These are phyloP conservation scores for Acrocephalus scirpaceus DNA, from an alignment of 2,797 vertebrate genomes.

Conservation along the genomic window DNA sequence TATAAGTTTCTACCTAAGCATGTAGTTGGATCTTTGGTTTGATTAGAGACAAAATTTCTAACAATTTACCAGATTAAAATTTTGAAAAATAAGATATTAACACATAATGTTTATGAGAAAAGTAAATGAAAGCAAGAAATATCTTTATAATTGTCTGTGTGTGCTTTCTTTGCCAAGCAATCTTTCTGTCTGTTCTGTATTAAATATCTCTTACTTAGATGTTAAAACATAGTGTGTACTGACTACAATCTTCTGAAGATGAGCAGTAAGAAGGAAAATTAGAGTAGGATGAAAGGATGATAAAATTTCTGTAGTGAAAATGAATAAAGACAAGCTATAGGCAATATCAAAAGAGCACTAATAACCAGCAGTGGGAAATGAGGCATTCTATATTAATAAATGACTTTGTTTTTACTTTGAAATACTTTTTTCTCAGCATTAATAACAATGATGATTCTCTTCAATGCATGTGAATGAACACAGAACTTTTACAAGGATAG, in stretches of 20 bases:
- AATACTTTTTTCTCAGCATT: constrained; percentile 19
- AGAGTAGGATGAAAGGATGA: not conserved
- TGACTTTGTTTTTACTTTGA: constrained; percentile 15
- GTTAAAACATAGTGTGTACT: not conserved
- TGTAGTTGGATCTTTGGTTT: not conserved
- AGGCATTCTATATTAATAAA: constrained; percentile 24
- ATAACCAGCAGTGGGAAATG: not conserved
- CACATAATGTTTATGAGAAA: not conserved
- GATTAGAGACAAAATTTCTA: not conserved
- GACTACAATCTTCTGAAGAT: not conserved
- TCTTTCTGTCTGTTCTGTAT: not conserved
- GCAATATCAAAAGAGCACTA: not conserved
- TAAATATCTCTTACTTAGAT: not conserved
- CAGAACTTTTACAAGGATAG: not conserved
- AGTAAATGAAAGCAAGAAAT: not conserved
- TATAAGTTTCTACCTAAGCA: not conserved
- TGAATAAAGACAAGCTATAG: constrained; percentile 36
- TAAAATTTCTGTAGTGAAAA: constrained; percentile 28
- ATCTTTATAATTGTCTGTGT: not conserved
- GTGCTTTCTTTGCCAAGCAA: not conserved
- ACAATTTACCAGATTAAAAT: not conserved
- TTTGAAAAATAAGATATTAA: not conserved
- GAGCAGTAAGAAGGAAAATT: constrained; percentile 42
- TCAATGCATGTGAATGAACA: not conserved
- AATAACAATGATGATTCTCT: constrained; percentile 9